Evolutionary conservation across 2,888 invertebrate genomes (phyloP), one percentile per base, ranked within the genome.

Genomic region (Rhaphigaster nebulosa): DNA sequence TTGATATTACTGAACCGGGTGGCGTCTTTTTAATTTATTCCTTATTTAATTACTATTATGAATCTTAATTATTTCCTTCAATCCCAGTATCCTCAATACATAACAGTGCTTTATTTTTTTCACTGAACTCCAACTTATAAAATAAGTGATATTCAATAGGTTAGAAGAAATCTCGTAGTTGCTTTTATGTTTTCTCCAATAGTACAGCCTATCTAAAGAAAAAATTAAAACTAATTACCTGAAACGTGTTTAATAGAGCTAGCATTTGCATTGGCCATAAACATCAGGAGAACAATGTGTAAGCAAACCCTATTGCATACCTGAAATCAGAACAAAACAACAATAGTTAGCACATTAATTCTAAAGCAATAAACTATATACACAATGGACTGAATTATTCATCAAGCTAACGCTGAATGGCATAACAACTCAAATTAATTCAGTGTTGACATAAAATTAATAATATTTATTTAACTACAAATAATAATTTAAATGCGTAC

Each of bases 311-410:
- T 0, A 76, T 76, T 23, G 70, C 70, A 76, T 76, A 76, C 70
- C 70, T 76, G 70, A 20, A 76, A 76, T 38, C 34, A 76, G 18
- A 76, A 76, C 34, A 76, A 76, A 76, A 76, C 34, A 76, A 76
- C 34, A 76, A 76, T 38, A 70, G 70, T 76, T 76, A 76, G 70
- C 10, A 20, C 20, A 76, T 76, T 76, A 38, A 65, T 65, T 65
- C 29, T 6, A 15, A 0, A 65, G 12, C 65, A 29, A 29, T 29
- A 65, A 29, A 29, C 29, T 65, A 60, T 15, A 60, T 1, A 12
- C 18, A 65, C 65, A 65, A 29, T 65, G 10, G 29, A 29, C 15
- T 65, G 65, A 65, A 65, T 65, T 4, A 65, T 65, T 65, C 65
- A 76, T 18, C 6, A 65, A 5, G 15, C 6, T 13, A 60, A 60